Conservation (phyloP, 2,888 invertebrate genomes). For the Cantharis flavilabris region DNA sequence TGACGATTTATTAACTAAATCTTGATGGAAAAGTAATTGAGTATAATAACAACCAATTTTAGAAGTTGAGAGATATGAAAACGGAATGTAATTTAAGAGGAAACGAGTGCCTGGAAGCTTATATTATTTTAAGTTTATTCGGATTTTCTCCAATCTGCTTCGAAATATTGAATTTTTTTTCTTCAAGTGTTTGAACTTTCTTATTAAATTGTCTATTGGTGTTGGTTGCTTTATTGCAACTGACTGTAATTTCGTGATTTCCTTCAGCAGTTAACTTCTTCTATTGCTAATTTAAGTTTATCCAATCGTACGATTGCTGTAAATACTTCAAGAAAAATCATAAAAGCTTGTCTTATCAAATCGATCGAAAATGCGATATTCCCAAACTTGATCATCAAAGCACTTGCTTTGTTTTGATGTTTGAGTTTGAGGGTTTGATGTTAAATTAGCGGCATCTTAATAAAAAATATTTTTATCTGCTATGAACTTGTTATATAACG, state of each 20-base stretch:
- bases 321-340: not conserved
- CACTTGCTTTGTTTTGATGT: not conserved
- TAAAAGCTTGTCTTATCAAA: not conserved
- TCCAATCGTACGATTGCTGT: no score
- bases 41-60: not conserved
- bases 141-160: not conserved
- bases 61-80: not conserved
- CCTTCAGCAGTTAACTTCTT: not conserved
- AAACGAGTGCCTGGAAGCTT: not conserved
- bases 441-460: not conserved
- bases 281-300: not conserved
- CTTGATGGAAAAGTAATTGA: not conserved
- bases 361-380: not conserved
- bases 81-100: not conserved
- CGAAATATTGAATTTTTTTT: not conserved
- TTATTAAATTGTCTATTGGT: not conserved
- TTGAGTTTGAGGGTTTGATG: not conserved
- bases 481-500: not conserved
- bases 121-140: not conserved
- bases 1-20: not conserved
- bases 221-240: no score
- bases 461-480: not conserved
- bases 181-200: not conserved
- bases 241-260: no score
- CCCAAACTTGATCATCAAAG: not conserved